These are phyloP conservation scores for Peromyscus melanophrys DNA, from an alignment of 2,797 vertebrate species.

Conservation along the genomic window DNA sequence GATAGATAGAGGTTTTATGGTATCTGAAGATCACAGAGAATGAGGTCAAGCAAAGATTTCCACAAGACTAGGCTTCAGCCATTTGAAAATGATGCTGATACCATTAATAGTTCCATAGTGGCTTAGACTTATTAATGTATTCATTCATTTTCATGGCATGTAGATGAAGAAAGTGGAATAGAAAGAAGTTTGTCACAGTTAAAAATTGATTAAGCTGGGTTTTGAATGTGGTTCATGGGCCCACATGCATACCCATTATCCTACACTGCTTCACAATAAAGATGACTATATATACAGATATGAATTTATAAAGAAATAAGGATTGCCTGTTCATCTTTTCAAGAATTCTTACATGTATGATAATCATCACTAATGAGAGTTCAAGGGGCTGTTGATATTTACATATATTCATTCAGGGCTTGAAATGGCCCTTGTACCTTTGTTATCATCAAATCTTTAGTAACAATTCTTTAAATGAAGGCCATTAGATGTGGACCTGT, in stretches of 20 bases:
- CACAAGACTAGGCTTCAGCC: fast-evolving
- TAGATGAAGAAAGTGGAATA: neutral
- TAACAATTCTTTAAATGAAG: neutral
- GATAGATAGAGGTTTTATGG: neutral
- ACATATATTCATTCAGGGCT: neutral
- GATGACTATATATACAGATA: neutral
- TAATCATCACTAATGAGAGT: neutral
- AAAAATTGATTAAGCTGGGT: neutral
- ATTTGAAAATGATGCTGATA: neutral
- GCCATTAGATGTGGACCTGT: neutral
- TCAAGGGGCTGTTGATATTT: neutral
- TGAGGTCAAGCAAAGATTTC: neutral
- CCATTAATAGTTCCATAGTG: neutral
- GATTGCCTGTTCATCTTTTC: neutral
- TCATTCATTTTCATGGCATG: neutral
- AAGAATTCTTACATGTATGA: neutral
- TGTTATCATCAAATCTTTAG: neutral
- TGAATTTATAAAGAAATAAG: neutral
- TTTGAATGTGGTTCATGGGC: constrained; percentile 16
- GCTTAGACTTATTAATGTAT: neutral
- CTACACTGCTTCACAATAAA: neutral
- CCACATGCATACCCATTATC: neutral
- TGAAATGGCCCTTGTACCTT: neutral
- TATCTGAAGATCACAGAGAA: neutral
- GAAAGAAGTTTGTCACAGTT: neutral